Evolutionary conservation across 2,797 vertebrate species (phyloP).

Genomic region (Rhinella marina): DNA sequence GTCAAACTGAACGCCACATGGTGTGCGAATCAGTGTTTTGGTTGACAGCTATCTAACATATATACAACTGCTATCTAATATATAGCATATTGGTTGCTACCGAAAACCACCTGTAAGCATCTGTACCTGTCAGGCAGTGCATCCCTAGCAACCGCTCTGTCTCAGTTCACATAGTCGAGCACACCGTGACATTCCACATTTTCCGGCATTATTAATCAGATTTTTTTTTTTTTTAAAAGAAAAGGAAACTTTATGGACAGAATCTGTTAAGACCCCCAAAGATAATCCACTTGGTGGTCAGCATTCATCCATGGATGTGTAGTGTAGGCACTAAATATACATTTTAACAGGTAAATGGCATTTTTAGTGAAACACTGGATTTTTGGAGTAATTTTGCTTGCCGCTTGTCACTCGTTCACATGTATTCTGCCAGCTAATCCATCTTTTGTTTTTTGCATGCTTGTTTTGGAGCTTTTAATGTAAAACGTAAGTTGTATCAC

Average conservation of each 20-base stretch:
- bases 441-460: constrained; percentile 69
- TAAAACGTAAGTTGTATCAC: constrained; percentile 70
- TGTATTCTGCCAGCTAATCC: constrained; percentile 47
- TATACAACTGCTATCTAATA: too few relatives aligned
- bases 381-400: not conserved
- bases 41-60: too few relatives aligned
- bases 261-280: not conserved
- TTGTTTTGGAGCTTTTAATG: constrained; percentile 69
- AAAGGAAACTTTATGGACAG: not conserved
- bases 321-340: not conserved
- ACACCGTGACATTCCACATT: not conserved
- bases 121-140: too few relatives aligned
- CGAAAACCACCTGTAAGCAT: too few relatives aligned
- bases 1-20: too few relatives aligned
- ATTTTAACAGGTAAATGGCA: not conserved
- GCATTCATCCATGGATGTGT: not conserved
- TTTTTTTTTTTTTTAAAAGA: not conserved
- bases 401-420: not conserved
- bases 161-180: too few relatives aligned
- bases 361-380: too few relatives aligned
- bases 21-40: too few relatives aligned
- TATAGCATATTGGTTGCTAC: too few relatives aligned
- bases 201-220: not conserved
- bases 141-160: too few relatives aligned
- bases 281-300: not conserved